These are phyloP conservation scores for Dendrolimus punctatus DNA, from an alignment of 1,140 invertebrate species.

Conservation along the genomic window DNA sequence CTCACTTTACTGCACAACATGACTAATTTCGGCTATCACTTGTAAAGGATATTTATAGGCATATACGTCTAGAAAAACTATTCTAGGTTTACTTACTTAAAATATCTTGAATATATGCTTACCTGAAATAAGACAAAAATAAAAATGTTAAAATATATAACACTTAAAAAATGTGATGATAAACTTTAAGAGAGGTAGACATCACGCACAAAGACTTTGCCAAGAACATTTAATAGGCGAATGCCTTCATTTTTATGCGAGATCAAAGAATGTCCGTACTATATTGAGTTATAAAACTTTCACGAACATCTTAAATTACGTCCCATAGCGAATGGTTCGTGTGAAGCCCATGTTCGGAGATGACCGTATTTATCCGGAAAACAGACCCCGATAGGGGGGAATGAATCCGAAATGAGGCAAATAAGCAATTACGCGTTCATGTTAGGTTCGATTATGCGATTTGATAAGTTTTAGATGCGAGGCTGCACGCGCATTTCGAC, in stretches of 20 bases:
- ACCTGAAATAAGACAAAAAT: constrained; percentile 3
- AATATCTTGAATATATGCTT: not conserved
- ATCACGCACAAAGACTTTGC: not conserved
- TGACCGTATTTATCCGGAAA: constrained; percentile 26
- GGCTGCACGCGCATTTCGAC: constrained; percentile 21
- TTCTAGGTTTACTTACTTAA: no score
- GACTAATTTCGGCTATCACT: no score
- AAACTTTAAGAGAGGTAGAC: no score
- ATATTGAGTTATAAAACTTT: no score
- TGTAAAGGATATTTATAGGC: no score
- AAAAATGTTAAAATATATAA: not conserved
- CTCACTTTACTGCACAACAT: no score
- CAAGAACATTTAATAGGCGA: no score
- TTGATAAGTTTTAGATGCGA: constrained; percentile 44
- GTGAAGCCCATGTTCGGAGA: constrained; percentile 5
- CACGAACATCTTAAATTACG: not conserved
- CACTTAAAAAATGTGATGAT: no score
- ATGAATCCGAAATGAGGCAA: constrained; percentile 63
- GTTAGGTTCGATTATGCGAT: constrained; percentile 51
- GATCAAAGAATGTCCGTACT: no score
- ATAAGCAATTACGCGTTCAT: constrained; percentile 62
- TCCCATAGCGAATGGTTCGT: not conserved
- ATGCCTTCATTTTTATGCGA: no score
- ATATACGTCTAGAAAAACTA: no score
- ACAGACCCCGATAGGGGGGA: constrained; percentile 31